Conservation (phyloP, 2,797 vertebrate genomes). For the Pteronotus mesoamericanus region DNA sequence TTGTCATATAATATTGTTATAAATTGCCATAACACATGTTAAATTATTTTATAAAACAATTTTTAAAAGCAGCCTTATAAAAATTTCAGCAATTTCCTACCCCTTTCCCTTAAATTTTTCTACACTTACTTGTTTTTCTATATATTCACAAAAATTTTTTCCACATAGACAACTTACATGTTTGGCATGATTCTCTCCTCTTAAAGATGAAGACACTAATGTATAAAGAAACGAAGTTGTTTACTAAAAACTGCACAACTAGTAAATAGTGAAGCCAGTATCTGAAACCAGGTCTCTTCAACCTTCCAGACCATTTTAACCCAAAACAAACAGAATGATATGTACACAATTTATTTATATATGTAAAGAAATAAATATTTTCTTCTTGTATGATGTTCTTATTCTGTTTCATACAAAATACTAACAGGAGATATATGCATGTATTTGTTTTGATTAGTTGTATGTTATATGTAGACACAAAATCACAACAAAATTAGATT, state of each 20-base stretch:
- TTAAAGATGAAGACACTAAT: neutral
- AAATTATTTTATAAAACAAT: neutral
- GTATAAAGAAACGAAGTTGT: neutral
- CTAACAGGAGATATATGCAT: neutral
- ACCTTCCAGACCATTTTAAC: neutral
- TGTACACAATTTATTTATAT: neutral
- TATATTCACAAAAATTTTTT: neutral
- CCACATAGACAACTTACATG: neutral
- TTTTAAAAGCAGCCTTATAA: neutral
- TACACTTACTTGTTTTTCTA: neutral
- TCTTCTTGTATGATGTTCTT: neutral
- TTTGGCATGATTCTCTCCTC: neutral
- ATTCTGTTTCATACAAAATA: neutral
- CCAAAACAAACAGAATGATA: neutral
- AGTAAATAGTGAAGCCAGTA: neutral
- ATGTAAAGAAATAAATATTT: neutral
- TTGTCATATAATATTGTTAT: neutral
- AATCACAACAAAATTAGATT: neutral
- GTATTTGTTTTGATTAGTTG: neutral
- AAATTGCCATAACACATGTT: neutral
- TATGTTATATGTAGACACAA: neutral
- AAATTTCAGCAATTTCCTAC: neutral
- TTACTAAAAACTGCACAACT: neutral
- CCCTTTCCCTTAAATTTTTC: neutral
- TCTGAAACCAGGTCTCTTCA: neutral